Percentiles rank a stretch among this genome's conserved stretches.
Conservation (phyloP, 2,888 invertebrate species). For the Acronicta psi region DNA sequence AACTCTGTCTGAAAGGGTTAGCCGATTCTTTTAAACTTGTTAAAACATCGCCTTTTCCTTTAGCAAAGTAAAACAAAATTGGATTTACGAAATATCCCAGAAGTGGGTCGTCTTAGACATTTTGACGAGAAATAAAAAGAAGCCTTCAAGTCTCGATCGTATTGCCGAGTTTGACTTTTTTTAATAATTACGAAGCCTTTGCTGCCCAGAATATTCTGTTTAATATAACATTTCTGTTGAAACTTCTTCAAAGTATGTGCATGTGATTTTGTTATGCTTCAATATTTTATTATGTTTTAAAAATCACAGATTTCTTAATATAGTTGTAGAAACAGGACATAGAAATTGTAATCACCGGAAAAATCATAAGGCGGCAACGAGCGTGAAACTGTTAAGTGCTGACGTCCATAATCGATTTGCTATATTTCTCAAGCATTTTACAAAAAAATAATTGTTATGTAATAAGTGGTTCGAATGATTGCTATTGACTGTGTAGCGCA, state of each 20-base stretch:
- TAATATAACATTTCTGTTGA: not conserved
- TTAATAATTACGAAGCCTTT: constrained; percentile 14
- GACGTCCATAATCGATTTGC: no score
- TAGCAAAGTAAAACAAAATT: constrained; percentile 44
- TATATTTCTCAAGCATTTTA: no score
- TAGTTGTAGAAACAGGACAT: no score
- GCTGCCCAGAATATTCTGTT: not conserved
- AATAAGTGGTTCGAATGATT: no score
- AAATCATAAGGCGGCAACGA: no score
- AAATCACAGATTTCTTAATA: no score
- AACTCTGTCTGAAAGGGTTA: constrained; percentile 44
- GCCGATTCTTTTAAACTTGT: constrained; percentile 49
- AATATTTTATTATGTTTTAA: no score
- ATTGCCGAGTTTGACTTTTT: constrained; percentile 13
- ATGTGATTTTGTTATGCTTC: no score
- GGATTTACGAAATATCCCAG: constrained; percentile 43
- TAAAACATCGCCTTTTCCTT: constrained; percentile 48
- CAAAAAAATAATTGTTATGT: no score
- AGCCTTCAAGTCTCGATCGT: constrained; percentile 17
- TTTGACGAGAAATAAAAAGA: constrained; percentile 33
- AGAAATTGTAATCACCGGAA: no score
- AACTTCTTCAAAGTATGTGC: not conserved
- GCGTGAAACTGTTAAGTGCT: no score
- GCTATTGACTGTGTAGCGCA: no score
- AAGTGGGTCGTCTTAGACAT: constrained; percentile 31